Evolutionary conservation across 2,113 vertebrate species (phyloP).

Genomic region (Aegypius monachus): DNA sequence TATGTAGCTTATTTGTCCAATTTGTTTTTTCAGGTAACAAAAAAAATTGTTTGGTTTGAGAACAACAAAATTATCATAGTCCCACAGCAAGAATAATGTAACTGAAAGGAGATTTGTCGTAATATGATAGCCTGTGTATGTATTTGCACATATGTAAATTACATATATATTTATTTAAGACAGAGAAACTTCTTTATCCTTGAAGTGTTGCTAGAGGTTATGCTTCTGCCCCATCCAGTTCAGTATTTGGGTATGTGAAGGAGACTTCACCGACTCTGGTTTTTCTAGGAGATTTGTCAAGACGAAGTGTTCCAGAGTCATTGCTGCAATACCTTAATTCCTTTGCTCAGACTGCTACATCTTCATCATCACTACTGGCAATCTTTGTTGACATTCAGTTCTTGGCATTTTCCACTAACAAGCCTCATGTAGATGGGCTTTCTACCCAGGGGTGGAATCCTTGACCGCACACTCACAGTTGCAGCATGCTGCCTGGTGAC

Average conservation of each 20-base stretch:
- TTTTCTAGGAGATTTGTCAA: neutral
- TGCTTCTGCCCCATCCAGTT: neutral
- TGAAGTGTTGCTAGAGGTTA: neutral
- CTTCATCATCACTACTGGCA: neutral
- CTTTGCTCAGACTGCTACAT: neutral
- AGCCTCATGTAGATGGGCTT: neutral
- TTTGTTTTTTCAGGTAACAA: neutral
- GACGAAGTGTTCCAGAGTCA: neutral
- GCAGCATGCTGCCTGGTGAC: neutral
- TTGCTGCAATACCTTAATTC: neutral
- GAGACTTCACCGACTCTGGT: neutral
- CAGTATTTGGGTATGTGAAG: neutral
- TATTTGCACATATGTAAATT: neutral
- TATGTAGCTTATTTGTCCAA: neutral
- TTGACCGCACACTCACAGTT: rapidly evolving
- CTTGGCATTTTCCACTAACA: neutral
- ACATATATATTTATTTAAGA: neutral
- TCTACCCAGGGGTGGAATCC: neutral
- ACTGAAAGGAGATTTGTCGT: neutral
- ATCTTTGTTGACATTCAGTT: neutral
- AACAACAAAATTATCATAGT: neutral
- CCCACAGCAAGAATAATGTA: neutral
- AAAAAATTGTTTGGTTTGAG: neutral
- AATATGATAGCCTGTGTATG: neutral
- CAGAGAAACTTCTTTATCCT: neutral